Evolutionary conservation across 2,113 vertebrate species (phyloP).

Genomic region (Psilopsiagon aymara): DNA sequence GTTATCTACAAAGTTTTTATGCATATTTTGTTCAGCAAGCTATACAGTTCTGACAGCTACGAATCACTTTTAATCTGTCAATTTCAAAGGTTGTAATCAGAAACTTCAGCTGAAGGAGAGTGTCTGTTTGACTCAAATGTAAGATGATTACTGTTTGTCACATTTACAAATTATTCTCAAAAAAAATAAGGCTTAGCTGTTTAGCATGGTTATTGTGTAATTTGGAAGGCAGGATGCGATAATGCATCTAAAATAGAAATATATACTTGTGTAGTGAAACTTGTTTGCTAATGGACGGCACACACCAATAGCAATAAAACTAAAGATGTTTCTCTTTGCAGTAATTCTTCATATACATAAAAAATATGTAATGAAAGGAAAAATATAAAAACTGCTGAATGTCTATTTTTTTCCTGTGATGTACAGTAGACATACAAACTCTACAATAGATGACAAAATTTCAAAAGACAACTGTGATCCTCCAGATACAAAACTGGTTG

Average conservation of each 20-base stretch:
- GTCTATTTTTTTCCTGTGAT: slow-evolving; percentile 31
- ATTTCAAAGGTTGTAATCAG: slow-evolving; percentile 74
- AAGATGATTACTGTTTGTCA: slow-evolving; percentile 69
- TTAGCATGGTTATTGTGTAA: slow-evolving; percentile 72
- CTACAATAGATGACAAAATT: not conserved
- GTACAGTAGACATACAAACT: slow-evolving; percentile 19
- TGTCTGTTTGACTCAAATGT: slow-evolving; percentile 64
- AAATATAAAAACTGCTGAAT: slow-evolving; percentile 61
- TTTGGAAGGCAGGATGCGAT: slow-evolving; percentile 55
- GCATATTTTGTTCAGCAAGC: slow-evolving; percentile 58
- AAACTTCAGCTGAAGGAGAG: slow-evolving; percentile 75
- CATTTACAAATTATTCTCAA: slow-evolving; percentile 65
- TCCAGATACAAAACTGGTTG: not conserved
- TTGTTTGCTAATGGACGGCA: slow-evolving; percentile 62
- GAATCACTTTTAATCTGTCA: slow-evolving; percentile 74
- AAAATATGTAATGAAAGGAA: slow-evolving; percentile 55
- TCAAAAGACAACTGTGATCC: not conserved
- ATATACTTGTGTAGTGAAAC: slow-evolving; percentile 44
- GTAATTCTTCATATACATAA: slow-evolving; percentile 70
- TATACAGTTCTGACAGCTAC: slow-evolving; percentile 65
- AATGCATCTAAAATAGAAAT: slow-evolving; percentile 64
- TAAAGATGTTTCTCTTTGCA: slow-evolving; percentile 58
- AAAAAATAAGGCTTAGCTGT: slow-evolving; percentile 65
- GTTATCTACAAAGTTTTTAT: slow-evolving; percentile 65
- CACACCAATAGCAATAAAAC: slow-evolving; percentile 65